Evolutionary conservation across 1,140 invertebrate genomes (phyloP).

Genomic region (Drosophila burlai): DNA sequence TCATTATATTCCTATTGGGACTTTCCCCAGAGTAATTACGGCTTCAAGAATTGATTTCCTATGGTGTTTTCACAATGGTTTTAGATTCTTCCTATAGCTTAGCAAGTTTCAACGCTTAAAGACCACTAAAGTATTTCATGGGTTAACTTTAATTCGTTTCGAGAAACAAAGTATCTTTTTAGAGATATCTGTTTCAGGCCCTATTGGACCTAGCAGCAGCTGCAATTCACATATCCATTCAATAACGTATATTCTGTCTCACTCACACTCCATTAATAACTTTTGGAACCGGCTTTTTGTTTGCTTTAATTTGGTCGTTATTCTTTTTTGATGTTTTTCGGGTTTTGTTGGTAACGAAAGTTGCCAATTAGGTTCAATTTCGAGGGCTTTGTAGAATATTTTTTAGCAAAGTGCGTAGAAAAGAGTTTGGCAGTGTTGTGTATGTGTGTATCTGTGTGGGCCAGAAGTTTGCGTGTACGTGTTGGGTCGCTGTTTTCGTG

Average conservation of each 20-base stretch:
- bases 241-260: neutral
- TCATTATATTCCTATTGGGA: too few relatives aligned
- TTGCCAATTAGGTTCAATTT: constrained; percentile 66
- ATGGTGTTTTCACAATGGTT: too few relatives aligned
- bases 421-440: constrained; percentile 41
- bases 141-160: neutral
- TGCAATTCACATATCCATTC: constrained; percentile 22
- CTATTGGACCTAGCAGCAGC: constrained; percentile 12
- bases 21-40: too few relatives aligned
- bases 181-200: neutral
- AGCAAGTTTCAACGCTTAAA: too few relatives aligned
- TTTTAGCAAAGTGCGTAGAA: constrained; percentile 67
- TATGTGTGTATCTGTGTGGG: constrained; percentile 6
- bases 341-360: constrained; percentile 65
- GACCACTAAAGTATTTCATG: neutral
- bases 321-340: constrained; percentile 31
- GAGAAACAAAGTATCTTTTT: neutral
- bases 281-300: constrained; percentile 76
- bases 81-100: too few relatives aligned
- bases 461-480: constrained; percentile 7
- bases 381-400: constrained; percentile 46
- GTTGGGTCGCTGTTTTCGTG: constrained; percentile 13
- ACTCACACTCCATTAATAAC: constrained; percentile 21
- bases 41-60: too few relatives aligned
- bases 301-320: constrained; percentile 69